Conservation (phyloP, 2,113 vertebrate genomes). For the Pristiophorus japonicus region DNA sequence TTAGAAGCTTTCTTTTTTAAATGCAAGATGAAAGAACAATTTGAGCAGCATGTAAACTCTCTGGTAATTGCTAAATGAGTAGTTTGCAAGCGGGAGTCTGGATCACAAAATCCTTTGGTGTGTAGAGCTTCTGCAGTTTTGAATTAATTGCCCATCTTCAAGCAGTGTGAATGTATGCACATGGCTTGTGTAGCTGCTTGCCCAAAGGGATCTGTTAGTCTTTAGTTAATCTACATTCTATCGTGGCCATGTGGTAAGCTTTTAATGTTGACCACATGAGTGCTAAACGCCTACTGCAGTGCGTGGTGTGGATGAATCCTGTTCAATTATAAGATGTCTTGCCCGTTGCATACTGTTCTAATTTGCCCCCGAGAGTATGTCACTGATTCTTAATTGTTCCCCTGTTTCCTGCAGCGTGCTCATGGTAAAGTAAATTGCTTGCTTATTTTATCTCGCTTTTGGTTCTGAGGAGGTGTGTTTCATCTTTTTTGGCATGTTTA, state of each 20-base stretch:
- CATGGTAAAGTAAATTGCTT: constrained; percentile 28
- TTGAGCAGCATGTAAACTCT: constrained; percentile 40
- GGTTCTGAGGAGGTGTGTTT: constrained; percentile 20
- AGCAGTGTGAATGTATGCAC: constrained; percentile 40
- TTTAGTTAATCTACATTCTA: constrained; percentile 52
- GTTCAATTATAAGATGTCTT: constrained; percentile 40
- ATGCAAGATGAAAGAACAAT: constrained; percentile 51
- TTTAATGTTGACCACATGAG: constrained; percentile 51
- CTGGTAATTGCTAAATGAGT: constrained; percentile 59
- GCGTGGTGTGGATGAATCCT: constrained; percentile 35
- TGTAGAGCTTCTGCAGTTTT: constrained; percentile 52
- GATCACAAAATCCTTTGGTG: constrained; percentile 56
- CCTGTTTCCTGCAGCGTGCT: not conserved
- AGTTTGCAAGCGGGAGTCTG: constrained; percentile 55
- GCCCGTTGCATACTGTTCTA: constrained; percentile 34
- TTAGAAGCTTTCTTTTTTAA: constrained; percentile 53
- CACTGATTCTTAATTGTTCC: constrained; percentile 33
- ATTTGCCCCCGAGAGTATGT: constrained; percentile 39
- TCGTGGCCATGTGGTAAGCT: constrained; percentile 54
- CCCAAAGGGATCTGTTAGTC: constrained; percentile 25
- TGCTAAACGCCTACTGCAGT: constrained; percentile 46
- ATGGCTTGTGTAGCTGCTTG: constrained; percentile 45
- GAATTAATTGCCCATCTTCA: constrained; percentile 46
- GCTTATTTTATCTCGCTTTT: constrained; percentile 35
- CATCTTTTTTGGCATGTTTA: not conserved